These are phyloP conservation scores for Passer montanus DNA, from an alignment of 2,113 vertebrate genomes.

Conservation along the genomic window DNA sequence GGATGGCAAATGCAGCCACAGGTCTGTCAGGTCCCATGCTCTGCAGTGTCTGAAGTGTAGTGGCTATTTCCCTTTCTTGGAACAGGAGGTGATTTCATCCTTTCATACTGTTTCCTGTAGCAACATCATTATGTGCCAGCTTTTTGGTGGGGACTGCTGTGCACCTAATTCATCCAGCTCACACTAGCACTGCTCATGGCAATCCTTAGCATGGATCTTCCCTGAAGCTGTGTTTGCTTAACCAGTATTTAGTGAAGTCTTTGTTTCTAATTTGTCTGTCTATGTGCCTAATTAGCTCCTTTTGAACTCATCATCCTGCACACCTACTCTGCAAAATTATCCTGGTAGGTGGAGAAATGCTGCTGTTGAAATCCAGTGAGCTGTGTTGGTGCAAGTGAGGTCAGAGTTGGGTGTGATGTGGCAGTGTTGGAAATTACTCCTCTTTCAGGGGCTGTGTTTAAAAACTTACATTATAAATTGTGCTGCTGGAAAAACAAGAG, in stretches of 20 bases:
- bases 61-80: background rate
- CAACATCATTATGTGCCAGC: background rate
- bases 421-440: background rate
- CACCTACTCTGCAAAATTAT: constrained; percentile 5
- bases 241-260: background rate
- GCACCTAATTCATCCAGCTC: constrained; percentile 8
- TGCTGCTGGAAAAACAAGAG: background rate
- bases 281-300: constrained; percentile 46
- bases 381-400: background rate
- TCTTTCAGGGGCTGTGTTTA: background rate
- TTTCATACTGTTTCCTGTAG: background rate
- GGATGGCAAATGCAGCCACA: background rate
- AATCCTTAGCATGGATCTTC: background rate
- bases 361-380: background rate
- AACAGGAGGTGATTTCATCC: constrained; percentile 49
- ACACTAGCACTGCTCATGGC: background rate
- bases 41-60: background rate
- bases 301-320: constrained; percentile 17
- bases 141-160: background rate
- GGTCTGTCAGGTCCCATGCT: background rate
- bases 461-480: background rate
- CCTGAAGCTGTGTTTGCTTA: constrained; percentile 40
- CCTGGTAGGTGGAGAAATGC: background rate
- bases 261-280: constrained; percentile 45
- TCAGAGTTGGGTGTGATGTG: background rate